Base-by-base conservation (phyloP, 2,888 invertebrate genomes). In the Thymelicus sylvestris region DNA sequence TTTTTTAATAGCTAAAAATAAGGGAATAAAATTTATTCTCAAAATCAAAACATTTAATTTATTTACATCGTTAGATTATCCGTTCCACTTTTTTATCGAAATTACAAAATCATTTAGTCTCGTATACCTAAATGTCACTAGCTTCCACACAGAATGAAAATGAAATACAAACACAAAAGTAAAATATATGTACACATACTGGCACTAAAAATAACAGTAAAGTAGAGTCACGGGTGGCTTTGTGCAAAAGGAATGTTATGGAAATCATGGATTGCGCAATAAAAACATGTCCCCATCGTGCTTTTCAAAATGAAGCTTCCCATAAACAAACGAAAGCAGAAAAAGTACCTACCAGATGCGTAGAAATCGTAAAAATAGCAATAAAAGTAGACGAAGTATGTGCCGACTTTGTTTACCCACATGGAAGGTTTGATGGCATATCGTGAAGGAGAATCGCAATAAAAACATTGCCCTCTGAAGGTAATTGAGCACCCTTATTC, bases 401-500 rank as follows among this genome's bases (percentile, higher is more conserved):
- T 69, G 64, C 64, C 57, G 69, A 64, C 69, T 64, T 39, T 67
- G 60, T 69, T 57, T 68, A 41, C 59, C 59, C 64, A 84, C 80
- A 80, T 72, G 74, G 81, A 55, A 82, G 81, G 79, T 83, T 83
- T 84, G 80, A 82, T 83, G 81, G 82, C 81, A 81, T 55, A 55
- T 82, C 78, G 82, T 80, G 83, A 85, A 88, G 83, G 83, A 83
- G 84, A 80, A 81, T 84, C 79, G 84, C 87, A 90, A 90, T 90
- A 90, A 91, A 89, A 90, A 86, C 89, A 89, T 79, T 81, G 82
- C 81, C 79, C 77, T 79, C 79, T 67, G 77, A 76, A 77, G 81
- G 88, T 91, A 90, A 89, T 90, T 87, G 88, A 86, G 85, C 84
- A 85, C 87, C 89, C 89, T 87, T 79, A 80, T 85, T 89, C 90